phyloP scores from a whole-genome alignment of 1,140 invertebrate genomes.

The Vollenhovia emeryi region DNA sequence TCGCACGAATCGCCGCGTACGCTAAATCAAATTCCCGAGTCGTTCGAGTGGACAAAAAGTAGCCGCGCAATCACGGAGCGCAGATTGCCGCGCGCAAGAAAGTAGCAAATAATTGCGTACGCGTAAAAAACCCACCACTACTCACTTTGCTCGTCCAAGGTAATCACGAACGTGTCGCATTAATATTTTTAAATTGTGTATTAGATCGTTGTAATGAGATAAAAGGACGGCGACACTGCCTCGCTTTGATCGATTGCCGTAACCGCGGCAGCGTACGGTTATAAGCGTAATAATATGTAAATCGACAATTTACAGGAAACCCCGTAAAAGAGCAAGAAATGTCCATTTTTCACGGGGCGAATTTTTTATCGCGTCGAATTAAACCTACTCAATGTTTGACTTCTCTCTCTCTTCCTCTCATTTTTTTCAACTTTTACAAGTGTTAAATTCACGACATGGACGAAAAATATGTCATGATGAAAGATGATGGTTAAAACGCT shows the following conservation, averaged over 20 bases:
- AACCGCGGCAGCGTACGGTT: neutral
- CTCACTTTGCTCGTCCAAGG: slow-evolving; percentile 26
- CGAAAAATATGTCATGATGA: neutral
- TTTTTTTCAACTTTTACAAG: neutral
- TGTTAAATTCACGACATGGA: neutral
- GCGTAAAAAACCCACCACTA: slow-evolving; percentile 12
- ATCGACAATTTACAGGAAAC: neutral
- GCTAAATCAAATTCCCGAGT: slow-evolving; percentile 45
- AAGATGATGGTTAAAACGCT: neutral
- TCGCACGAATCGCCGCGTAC: slow-evolving; percentile 32
- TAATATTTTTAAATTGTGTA: slow-evolving; percentile 39
- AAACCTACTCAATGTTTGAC: neutral
- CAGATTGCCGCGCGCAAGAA: slow-evolving; percentile 49
- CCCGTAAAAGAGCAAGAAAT: neutral
- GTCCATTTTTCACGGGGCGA: neutral
- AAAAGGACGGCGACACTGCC: neutral
- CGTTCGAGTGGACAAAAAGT: slow-evolving; percentile 29
- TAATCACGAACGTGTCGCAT: slow-evolving; percentile 44
- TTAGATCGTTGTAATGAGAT: slow-evolving; percentile 33
- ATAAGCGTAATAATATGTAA: neutral
- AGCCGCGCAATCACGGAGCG: slow-evolving; percentile 41
- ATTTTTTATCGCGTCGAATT: neutral
- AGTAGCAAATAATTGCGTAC: slow-evolving; percentile 54
- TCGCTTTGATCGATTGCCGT: neutral
- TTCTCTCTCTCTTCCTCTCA: neutral